Conservation (phyloP, 2,113 vertebrate genomes). For the Neolamprologus fasciatus region DNA sequence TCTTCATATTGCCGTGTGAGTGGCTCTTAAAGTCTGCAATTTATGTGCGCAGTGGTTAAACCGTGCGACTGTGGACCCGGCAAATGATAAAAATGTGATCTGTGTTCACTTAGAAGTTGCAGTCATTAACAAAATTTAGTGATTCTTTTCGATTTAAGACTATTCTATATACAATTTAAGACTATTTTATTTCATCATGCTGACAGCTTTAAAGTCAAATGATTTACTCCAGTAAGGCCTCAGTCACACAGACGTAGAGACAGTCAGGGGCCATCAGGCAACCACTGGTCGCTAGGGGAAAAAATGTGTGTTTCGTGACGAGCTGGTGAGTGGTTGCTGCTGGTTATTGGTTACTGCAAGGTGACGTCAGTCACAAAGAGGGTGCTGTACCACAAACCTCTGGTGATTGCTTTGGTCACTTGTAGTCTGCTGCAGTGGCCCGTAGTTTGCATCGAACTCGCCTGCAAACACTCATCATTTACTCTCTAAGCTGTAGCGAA, state of each 20-base stretch:
- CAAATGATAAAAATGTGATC: background rate
- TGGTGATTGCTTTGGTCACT: background rate
- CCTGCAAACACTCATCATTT: background rate
- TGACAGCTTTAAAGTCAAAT: background rate
- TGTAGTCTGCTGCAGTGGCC: background rate
- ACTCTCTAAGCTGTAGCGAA: background rate
- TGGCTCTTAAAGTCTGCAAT: slow-evolving; percentile 1
- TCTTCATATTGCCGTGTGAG: slow-evolving; percentile 33
- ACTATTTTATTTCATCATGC: background rate
- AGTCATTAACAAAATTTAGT: background rate
- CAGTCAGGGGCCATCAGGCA: background rate
- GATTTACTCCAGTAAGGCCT: background rate
- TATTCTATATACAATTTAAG: background rate
- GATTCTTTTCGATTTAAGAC: background rate
- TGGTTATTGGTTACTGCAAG: background rate
- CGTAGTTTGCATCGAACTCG: background rate
- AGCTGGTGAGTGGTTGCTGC: background rate
- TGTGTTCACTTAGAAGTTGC: background rate
- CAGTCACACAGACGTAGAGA: background rate
- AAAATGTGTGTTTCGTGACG: background rate
- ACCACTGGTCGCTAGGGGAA: background rate
- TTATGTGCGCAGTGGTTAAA: slow-evolving; percentile 10
- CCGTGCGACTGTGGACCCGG: background rate
- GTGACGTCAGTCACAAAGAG: background rate
- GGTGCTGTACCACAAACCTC: background rate